Percentiles rank a stretch among this genome's conserved stretches.
Evolutionary conservation across 2,113 vertebrate genomes (phyloP).

Genomic region (Mastomys coucha): DNA sequence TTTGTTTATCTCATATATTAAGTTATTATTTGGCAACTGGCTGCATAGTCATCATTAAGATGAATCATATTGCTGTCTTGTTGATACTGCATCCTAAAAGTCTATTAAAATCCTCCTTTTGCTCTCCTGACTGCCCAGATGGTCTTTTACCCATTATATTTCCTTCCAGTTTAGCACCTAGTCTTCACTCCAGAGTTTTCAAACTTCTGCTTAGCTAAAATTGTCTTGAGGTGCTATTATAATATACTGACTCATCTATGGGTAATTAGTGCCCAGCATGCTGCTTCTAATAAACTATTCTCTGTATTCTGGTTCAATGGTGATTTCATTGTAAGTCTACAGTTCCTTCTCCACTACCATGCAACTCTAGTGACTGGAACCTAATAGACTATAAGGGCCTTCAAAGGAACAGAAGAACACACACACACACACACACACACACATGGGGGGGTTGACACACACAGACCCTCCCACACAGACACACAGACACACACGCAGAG

Average conservation of each 20-base stretch:
- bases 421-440: neutral
- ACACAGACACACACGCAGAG: neutral
- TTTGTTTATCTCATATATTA: constrained; percentile 44
- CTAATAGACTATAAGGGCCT: too few relatives aligned
- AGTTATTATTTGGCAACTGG: constrained; percentile 2
- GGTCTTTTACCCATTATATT: neutral
- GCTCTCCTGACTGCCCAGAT: neutral
- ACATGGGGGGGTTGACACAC: neutral
- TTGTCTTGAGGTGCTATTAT: neutral
- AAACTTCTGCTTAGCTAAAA: neutral
- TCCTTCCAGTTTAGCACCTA: neutral
- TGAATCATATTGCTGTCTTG: neutral
- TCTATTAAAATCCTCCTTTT: neutral
- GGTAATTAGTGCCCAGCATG: neutral
- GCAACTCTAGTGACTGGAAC: neutral
- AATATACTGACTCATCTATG: neutral
- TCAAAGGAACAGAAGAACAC: neutral
- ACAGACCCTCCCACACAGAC: neutral
- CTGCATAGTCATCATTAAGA: neutral
- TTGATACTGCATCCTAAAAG: neutral
- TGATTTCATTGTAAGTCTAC: neutral
- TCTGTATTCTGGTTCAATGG: neutral
- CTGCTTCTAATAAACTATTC: neutral
- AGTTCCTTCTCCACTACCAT: neutral
- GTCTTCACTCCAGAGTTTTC: neutral